Evolutionary conservation across 2,888 invertebrate genomes (phyloP).

Genomic region (Pristionchus mayeri): DNA sequence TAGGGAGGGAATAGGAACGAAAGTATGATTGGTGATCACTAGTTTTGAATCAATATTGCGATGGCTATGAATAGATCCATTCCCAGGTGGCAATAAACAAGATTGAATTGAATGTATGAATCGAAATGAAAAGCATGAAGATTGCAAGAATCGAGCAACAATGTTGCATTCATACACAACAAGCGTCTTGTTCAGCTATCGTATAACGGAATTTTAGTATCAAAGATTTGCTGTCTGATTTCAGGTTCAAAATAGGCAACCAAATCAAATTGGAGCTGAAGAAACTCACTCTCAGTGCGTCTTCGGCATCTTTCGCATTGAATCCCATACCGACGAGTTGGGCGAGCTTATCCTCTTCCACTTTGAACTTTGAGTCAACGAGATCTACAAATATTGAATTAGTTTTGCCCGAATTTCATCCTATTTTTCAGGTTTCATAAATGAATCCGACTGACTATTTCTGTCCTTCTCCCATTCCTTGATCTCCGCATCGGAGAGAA

Average conservation of each 20-base stretch:
- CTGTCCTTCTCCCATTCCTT: conserved; percentile 34
- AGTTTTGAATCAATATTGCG: no score
- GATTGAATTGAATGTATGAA: no score
- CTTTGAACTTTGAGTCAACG: conserved; percentile 47
- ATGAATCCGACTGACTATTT: neutral
- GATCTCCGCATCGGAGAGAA: conserved; percentile 59
- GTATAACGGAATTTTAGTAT: neutral
- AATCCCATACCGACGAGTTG: conserved; percentile 54
- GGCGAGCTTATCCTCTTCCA: conserved; percentile 56
- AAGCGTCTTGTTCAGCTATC: neutral
- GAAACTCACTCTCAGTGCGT: conserved; percentile 48
- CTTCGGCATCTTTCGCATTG: conserved; percentile 49
- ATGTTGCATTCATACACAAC: neutral
- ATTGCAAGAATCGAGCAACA: no score
- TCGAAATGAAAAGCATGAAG: no score
- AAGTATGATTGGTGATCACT: no score
- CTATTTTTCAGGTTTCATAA: neutral
- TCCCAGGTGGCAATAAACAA: no score
- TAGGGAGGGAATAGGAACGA: neutral
- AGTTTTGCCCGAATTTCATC: neutral
- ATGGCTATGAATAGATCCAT: no score
- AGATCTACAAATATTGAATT: conserved; percentile 48
- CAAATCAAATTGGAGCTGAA: no score
- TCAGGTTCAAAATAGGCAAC: no score
- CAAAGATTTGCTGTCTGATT: neutral